Evolutionary conservation across 2,797 vertebrate genomes (phyloP).

Genomic region (Xenopus petersii): DNA sequence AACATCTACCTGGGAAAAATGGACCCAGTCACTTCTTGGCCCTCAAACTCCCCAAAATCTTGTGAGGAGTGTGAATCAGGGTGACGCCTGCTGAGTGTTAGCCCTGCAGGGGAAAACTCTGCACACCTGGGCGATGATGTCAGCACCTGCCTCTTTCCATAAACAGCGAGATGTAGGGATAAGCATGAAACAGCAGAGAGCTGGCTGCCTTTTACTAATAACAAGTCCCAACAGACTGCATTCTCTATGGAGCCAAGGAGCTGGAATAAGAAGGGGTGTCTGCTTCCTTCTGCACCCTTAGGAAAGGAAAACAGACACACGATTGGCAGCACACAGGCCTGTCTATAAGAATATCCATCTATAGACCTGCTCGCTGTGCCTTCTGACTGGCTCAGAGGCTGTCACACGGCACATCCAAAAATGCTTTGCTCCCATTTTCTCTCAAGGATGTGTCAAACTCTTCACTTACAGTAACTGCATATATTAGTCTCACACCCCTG

Average conservation of each 20-base stretch:
- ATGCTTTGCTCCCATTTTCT: background rate
- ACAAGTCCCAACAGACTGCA: constrained; percentile 25
- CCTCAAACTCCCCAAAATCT: background rate
- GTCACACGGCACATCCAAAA: too few species aligned
- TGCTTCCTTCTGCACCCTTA: constrained; percentile 17
- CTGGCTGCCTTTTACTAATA: constrained; percentile 23
- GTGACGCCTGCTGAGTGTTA: constrained; percentile 25
- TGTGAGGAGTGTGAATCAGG: constrained; percentile 2
- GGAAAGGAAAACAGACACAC: constrained; percentile 1
- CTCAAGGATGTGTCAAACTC: too few species aligned
- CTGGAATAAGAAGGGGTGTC: constrained; percentile 31
- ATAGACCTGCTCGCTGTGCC: background rate
- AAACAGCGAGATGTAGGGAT: constrained; percentile 10
- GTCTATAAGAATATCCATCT: background rate
- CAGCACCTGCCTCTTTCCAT: constrained; percentile 11
- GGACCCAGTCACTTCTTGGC: constrained; percentile 21
- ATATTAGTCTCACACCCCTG: too few species aligned
- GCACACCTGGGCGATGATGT: constrained; percentile 34
- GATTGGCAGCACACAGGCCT: background rate
- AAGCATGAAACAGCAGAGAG: constrained; percentile 12
- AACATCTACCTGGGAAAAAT: background rate
- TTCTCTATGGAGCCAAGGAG: constrained; percentile 24
- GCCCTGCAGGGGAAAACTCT: constrained; percentile 15
- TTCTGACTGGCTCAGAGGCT: background rate
- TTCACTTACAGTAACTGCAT: too few species aligned